Evolutionary conservation across 2,797 vertebrate genomes (phyloP).

Genomic region (Lagorchestes hirsutus): DNA sequence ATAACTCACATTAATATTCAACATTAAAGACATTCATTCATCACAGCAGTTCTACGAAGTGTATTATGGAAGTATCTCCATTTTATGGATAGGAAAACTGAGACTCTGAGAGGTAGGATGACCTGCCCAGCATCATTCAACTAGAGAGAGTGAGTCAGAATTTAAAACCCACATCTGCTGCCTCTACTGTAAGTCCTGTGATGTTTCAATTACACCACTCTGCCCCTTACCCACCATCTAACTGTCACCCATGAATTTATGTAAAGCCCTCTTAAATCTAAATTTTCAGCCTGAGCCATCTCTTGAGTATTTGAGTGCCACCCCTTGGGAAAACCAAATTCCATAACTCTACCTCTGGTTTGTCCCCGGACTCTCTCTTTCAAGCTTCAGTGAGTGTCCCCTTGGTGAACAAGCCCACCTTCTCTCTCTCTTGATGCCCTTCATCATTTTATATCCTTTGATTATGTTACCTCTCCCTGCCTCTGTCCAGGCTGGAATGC

Average conservation of each 20-base stretch:
- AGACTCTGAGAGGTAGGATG: not conserved
- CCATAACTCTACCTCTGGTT: constrained; percentile 62
- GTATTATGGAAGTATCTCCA: not conserved
- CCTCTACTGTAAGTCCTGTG: not conserved
- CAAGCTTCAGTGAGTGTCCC: constrained; percentile 45
- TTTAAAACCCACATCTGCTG: not conserved
- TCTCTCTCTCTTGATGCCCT: not conserved
- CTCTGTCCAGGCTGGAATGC: constrained; percentile 42
- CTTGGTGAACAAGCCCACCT: constrained; percentile 29
- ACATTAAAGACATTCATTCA: not conserved
- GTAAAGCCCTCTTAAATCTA: constrained; percentile 13
- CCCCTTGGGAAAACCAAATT: constrained; percentile 58
- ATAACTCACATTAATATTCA: not conserved
- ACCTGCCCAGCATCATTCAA: not conserved
- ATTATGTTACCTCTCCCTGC: not conserved
- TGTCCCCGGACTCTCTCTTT: constrained; percentile 57
- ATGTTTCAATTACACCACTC: not conserved
- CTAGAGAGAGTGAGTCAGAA: not conserved
- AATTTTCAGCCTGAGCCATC: constrained; percentile 35
- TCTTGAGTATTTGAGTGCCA: constrained; percentile 32
- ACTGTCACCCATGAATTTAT: not conserved
- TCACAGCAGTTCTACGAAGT: not conserved
- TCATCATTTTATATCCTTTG: not conserved
- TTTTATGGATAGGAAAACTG: not conserved
- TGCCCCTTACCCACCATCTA: not conserved